Conservation (phyloP, 2,888 invertebrate species). For the Rhagonycha lutea region DNA sequence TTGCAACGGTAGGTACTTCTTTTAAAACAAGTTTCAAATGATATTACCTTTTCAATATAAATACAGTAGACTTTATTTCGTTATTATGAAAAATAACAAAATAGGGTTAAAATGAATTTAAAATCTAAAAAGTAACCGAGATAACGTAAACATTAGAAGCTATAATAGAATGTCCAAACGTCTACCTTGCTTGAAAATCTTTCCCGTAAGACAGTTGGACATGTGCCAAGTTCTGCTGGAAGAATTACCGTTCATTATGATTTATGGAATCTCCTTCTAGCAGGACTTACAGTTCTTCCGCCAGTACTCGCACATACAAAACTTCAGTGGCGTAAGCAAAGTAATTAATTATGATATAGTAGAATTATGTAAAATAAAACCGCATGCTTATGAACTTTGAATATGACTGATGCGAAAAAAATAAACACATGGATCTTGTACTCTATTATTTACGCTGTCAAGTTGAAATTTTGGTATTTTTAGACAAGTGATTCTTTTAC, state of each 20-base stretch:
- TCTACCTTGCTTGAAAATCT: neutral
- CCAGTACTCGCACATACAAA: neutral
- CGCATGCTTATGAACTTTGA: too few relatives aligned
- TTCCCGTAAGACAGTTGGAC: neutral
- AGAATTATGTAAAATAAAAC: too few relatives aligned
- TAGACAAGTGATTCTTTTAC: too few relatives aligned
- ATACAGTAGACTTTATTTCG: neutral
- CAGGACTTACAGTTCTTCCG: neutral
- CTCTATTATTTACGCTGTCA: too few relatives aligned
- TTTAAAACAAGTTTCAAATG: too few relatives aligned
- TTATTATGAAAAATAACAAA: neutral
- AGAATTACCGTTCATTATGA: neutral
- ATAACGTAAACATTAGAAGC: neutral
- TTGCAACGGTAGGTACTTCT: too few relatives aligned
- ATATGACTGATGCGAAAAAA: too few relatives aligned
- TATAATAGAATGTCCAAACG: neutral
- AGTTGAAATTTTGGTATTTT: too few relatives aligned
- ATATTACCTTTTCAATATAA: too few relatives aligned
- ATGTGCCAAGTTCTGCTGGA: neutral
- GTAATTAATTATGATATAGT: too few relatives aligned
- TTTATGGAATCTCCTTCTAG: neutral
- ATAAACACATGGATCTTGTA: too few relatives aligned
- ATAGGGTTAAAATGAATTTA: neutral
- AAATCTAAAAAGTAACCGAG: neutral
- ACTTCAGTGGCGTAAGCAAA: too few relatives aligned